These are phyloP conservation scores for Folsomia manolachei DNA, from an alignment of 2,888 invertebrate species.

Conservation along the genomic window DNA sequence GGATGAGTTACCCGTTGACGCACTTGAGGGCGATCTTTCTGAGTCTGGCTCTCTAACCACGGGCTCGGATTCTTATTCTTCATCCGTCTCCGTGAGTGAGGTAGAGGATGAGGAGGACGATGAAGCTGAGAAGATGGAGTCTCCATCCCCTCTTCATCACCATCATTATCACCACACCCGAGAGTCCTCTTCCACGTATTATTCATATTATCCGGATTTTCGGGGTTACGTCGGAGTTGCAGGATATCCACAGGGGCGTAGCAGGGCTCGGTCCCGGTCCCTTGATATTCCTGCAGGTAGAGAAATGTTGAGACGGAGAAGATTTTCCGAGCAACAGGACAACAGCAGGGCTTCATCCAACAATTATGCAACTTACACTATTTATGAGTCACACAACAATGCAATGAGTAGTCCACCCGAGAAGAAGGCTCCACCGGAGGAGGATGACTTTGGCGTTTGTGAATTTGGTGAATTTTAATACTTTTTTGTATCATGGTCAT, in stretches of 20 bases:
- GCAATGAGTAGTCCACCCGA: not conserved
- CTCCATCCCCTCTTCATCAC: not conserved
- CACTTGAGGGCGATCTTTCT: not conserved
- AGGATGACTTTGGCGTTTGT: not conserved
- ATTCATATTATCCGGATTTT: slow-evolving; percentile 28
- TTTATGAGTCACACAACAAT: slow-evolving; percentile 36
- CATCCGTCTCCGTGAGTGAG: slow-evolving; percentile 7
- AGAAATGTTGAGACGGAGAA: slow-evolving; percentile 31
- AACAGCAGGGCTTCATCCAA: slow-evolving; percentile 12
- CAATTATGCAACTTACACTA: slow-evolving; percentile 44
- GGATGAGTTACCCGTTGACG: not conserved
- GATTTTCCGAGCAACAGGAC: slow-evolving; percentile 42
- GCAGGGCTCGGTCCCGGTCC: slow-evolving; percentile 39
- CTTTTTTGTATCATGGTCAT: not conserved
- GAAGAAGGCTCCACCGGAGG: not conserved
- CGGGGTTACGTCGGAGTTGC: not conserved
- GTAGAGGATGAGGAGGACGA: slow-evolving; percentile 19
- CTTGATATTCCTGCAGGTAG: slow-evolving; percentile 32
- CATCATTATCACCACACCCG: not conserved
- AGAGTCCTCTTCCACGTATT: slow-evolving; percentile 13
- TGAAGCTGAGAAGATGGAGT: slow-evolving; percentile 11
- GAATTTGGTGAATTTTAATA: not conserved
- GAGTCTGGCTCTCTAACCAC: not conserved
- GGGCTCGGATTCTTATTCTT: slow-evolving; percentile 20
- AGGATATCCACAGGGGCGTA: not conserved